These are phyloP conservation scores for Lycia hirtaria DNA, from an alignment of 2,888 invertebrate species.

Conservation along the genomic window DNA sequence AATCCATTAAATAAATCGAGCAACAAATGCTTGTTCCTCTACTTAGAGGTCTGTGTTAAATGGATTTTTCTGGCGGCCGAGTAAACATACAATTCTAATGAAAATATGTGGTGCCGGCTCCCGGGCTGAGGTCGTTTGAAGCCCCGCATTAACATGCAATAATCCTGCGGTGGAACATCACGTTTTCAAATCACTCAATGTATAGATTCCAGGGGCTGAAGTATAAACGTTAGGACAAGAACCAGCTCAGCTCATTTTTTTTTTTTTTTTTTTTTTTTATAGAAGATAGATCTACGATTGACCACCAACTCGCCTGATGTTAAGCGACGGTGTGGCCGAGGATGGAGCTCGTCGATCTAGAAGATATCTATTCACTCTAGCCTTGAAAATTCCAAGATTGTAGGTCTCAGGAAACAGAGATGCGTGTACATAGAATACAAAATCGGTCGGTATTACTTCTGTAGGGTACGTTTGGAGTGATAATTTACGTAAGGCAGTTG, in stretches of 20 bases:
- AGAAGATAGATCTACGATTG: neutral
- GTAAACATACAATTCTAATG: neutral
- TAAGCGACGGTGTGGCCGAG: too few species aligned
- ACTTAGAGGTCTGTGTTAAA: neutral
- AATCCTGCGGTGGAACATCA: constrained; percentile 19
- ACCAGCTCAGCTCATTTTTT: neutral
- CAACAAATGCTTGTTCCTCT: too few species aligned
- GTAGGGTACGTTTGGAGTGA: too few species aligned
- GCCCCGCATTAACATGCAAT: constrained; percentile 15
- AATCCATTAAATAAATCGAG: too few species aligned
- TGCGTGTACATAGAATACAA: too few species aligned
- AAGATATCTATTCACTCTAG: too few species aligned
- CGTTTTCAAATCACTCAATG: constrained; percentile 10
- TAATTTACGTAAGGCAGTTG: too few species aligned
- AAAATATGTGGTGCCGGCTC: neutral
- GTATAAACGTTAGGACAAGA: neutral
- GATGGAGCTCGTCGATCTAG: too few species aligned
- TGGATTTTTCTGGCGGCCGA: neutral
- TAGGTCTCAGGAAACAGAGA: too few species aligned
- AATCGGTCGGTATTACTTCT: too few species aligned
- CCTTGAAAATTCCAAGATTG: too few species aligned
- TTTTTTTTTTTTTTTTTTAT: neutral
- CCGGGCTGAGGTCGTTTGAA: constrained; percentile 1
- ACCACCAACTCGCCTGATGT: neutral
- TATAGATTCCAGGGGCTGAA: neutral